Percentiles rank a stretch among this genome's conserved stretches.
Evolutionary conservation across 2,888 invertebrate species (phyloP).

Genomic region (Drosophila maculinotata): DNA sequence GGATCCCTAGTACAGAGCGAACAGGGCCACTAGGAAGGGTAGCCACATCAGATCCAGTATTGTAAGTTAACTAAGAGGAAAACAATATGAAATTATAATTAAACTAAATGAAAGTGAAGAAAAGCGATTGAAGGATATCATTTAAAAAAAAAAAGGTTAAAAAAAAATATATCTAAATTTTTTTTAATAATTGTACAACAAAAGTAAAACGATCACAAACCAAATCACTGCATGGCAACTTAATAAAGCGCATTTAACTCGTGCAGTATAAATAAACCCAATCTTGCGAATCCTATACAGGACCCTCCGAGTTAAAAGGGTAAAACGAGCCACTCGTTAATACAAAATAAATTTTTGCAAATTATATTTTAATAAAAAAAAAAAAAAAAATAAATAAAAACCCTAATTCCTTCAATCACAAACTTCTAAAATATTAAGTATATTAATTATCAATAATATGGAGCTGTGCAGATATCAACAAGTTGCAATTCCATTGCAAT

Average conservation of each 20-base stretch:
- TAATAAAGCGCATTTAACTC: background rate
- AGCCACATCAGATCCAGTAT: too few relatives aligned
- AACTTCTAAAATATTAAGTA: background rate
- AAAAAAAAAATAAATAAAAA: too few relatives aligned
- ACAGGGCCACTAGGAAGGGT: too few relatives aligned
- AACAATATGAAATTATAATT: background rate
- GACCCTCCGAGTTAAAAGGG: background rate
- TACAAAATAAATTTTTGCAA: background rate
- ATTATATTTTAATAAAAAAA: too few relatives aligned
- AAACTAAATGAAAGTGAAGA: background rate
- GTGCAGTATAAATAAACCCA: constrained; percentile 3
- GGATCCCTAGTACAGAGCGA: too few relatives aligned
- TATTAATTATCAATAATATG: background rate
- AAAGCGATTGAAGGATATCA: too few relatives aligned
- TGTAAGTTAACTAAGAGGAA: too few relatives aligned
- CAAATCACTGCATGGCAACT: background rate
- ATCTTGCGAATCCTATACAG: background rate
- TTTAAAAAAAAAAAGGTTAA: too few relatives aligned
- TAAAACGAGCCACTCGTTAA: background rate
- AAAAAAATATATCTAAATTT: too few relatives aligned
- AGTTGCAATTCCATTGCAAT: background rate
- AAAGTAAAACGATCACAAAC: background rate
- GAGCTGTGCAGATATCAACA: background rate
- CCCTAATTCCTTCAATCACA: background rate
- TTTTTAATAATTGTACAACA: background rate